A percentile compares a stretch with the other conserved stretches of the same genome.
These are phyloP conservation scores for Sandelia bainsii DNA, from an alignment of 2,797 vertebrate genomes.

Conservation along the genomic window DNA sequence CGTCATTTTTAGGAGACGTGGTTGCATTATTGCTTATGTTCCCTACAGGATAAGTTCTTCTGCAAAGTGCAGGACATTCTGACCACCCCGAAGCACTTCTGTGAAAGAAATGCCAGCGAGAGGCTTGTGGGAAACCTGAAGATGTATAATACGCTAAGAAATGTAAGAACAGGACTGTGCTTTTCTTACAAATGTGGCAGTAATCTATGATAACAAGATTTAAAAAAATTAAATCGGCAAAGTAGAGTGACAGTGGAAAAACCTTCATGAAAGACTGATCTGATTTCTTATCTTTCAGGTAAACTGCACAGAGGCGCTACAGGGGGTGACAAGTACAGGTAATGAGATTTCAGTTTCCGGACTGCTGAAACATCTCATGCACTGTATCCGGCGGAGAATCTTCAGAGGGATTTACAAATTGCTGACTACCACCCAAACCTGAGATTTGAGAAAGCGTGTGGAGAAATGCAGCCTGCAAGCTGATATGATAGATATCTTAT, in stretches of 20 bases:
- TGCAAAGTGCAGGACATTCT: conserved; percentile 64
- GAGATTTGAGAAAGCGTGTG: too few relatives aligned
- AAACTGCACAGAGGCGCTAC: neutral
- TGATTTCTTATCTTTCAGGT: conserved; percentile 37
- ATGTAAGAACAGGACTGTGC: conserved; percentile 30
- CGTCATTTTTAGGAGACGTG: too few relatives aligned
- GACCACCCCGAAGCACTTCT: accelerated
- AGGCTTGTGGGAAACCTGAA: conserved; percentile 28
- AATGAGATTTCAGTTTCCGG: accelerated
- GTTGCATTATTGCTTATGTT: neutral
- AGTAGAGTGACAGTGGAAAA: neutral
- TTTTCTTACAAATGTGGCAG: neutral
- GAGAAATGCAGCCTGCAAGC: too few relatives aligned
- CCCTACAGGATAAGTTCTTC: conserved; percentile 63
- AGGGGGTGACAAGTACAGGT: accelerated
- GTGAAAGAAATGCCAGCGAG: neutral
- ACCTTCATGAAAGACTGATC: neutral
- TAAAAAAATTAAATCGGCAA: neutral
- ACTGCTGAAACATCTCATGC: accelerated
- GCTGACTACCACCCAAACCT: too few relatives aligned
- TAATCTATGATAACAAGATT: too few relatives aligned
- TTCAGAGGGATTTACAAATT: too few relatives aligned
- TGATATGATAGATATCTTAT: too few relatives aligned
- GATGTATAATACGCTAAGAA: accelerated
- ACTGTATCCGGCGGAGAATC: neutral